phyloP scores from a whole-genome alignment of 2,888 invertebrate genomes.

The Idaea biselata region DNA sequence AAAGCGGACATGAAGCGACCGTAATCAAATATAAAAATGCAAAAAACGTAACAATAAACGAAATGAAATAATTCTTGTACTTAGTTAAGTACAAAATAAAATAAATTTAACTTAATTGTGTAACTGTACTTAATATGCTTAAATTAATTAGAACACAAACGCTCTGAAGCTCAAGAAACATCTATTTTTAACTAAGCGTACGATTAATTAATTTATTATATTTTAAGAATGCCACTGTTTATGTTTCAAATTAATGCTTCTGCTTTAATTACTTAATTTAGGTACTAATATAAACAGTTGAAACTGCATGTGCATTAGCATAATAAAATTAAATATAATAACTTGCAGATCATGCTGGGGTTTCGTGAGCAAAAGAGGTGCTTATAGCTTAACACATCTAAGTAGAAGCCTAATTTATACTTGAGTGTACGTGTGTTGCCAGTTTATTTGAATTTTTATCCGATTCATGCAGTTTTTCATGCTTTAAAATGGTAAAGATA shows the following conservation, averaged over 20 bases:
- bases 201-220: conserved; percentile 2
- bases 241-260: not conserved
- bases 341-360: not conserved
- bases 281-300: not conserved
- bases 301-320: not conserved
- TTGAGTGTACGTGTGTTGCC: too few species aligned
- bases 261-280: not conserved
- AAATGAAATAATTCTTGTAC: conserved; percentile 5
- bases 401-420: too few species aligned
- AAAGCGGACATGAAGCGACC: conserved; percentile 46
- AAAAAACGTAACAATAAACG: conserved; percentile 8
- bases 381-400: not conserved
- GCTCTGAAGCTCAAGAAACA: not conserved
- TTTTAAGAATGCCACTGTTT: conserved; percentile 3
- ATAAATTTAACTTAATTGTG: not conserved
- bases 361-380: not conserved
- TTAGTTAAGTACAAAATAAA: not conserved
- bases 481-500: not conserved
- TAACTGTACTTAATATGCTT: not conserved
- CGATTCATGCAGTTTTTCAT: not conserved
- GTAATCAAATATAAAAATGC: conserved; percentile 17
- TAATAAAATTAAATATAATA: not conserved
- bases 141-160: not conserved
- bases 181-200: conserved; percentile 5
- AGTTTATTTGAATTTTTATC: not conserved